Evolutionary conservation across 2,113 vertebrate species (phyloP), one percentile per base, ranked within the genome.

Genomic region (Halcyon senegalensis): DNA sequence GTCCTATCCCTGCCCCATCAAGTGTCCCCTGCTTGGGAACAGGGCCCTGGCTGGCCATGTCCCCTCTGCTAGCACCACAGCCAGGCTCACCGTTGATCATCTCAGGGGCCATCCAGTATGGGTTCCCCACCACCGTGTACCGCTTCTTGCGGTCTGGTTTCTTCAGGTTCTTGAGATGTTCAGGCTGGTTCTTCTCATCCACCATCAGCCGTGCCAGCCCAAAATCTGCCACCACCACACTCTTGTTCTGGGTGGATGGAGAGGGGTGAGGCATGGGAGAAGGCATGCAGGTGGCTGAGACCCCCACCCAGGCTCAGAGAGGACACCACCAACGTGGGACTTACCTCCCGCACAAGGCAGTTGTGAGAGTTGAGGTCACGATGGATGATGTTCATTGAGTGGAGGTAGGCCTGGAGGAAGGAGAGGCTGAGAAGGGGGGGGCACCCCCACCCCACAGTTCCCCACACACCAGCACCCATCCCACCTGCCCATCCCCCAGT

Each of bases 371-470:
- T 99, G 96, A 99, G 99, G 96, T 99, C 99, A 2, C 99, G 98
- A 96, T 99, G 99, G 97, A 99, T 99, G 95, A 99, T 99, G 97
- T 99, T 99, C 99, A 99, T 99, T 95, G 99, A 99, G 96, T 99
- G 99, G 95, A 99, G 98, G 96, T 99, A 99, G 39, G 99, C 98
- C 98, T 98, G 90, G 11, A 44, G 44, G 33, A 58, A 79, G 50
- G 35, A 48, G 7, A 10, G 44, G 50, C 18, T 59, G n/a, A 70
- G 11, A 5, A 16, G 6, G 2, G 83, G 33, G 46, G 13, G 13
- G 11, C 73, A 80, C 33, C 48, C 31, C 63, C 55, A 46, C 1
- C 1, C 55, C 17, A 0, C 1, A 0, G 28, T 9, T 16, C 46
- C 33, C 53, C 12, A 19, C 35, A 16, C 72, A 43, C 19, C 58